A percentile compares a stretch with the other conserved stretches of the same genome.
Evolutionary conservation across 2,113 vertebrate genomes (phyloP).

Genomic region (Neodontobutis hainanensis): DNA sequence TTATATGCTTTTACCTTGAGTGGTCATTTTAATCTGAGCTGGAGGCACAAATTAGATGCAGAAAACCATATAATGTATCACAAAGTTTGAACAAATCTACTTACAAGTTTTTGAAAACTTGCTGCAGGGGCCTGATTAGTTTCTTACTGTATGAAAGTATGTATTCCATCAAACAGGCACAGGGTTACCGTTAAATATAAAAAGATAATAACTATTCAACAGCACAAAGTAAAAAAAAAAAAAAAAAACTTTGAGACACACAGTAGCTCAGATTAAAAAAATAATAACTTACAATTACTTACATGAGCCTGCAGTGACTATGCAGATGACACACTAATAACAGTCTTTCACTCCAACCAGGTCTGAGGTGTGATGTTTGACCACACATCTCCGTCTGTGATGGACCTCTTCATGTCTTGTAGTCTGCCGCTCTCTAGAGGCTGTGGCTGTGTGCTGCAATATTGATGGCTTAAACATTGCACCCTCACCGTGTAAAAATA

Average conservation of each 20-base stretch:
- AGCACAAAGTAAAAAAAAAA: no score
- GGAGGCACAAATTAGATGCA: conserved; percentile 37
- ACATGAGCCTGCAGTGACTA: conserved; percentile 50
- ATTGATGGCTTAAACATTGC: background rate
- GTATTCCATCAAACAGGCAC: conserved; percentile 27
- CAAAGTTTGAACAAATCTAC: conserved; percentile 64
- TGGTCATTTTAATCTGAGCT: conserved; percentile 53
- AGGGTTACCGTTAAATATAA: background rate
- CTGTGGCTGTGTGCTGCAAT: conserved; percentile 32
- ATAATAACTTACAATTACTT: conserved; percentile 37
- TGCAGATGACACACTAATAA: conserved; percentile 54
- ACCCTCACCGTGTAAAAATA: no score
- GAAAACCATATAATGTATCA: conserved; percentile 50
- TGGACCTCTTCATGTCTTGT: conserved; percentile 49
- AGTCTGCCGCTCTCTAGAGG: conserved; percentile 63
- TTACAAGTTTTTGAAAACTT: conserved; percentile 51
- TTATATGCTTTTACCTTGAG: conserved; percentile 34
- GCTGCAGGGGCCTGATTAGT: conserved; percentile 50
- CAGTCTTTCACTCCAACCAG: conserved; percentile 44
- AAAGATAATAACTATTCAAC: background rate
- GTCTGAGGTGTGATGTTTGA: conserved; percentile 31
- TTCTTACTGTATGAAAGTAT: conserved; percentile 38
- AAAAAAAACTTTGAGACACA: no score
- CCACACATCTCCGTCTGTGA: background rate
- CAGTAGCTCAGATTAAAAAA: no score